A percentile compares a stretch with the other conserved stretches of the same genome.
These are phyloP conservation scores for Morpho helenor DNA, from an alignment of 2,888 invertebrate species.

Conservation along the genomic window DNA sequence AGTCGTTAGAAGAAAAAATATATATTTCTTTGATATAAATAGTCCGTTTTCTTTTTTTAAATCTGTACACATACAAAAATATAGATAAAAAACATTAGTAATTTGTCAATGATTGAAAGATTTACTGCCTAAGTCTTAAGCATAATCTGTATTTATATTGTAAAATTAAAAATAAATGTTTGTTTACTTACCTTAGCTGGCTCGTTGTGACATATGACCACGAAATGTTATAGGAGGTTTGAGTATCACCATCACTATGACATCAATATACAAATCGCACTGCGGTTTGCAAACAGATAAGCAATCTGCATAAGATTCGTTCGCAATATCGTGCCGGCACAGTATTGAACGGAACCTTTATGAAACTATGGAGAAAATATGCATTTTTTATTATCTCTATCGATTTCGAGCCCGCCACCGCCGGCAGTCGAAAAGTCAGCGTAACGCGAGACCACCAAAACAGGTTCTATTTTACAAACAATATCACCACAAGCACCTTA, in stretches of 20 bases:
- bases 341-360: conserved; percentile 59
- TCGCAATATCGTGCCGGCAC: conserved; percentile 42
- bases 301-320: conserved; percentile 33
- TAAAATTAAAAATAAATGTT: conserved; percentile 26
- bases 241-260: conserved; percentile 46
- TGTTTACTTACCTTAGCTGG: conserved; percentile 64
- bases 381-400: conserved; percentile 76
- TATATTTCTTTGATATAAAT: too few species aligned
- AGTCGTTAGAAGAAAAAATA: neutral
- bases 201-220: conserved; percentile 28
- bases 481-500: conserved; percentile 69
- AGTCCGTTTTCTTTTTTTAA: too few species aligned
- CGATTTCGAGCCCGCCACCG: conserved; percentile 54
- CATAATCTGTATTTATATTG: neutral
- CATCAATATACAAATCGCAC: conserved; percentile 37
- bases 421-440: conserved; percentile 34
- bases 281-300: conserved; percentile 33
- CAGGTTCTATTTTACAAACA: conserved; percentile 51
- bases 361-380: conserved; percentile 69
- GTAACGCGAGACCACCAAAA: conserved; percentile 42
- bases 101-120: too few species aligned
- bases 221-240: conserved; percentile 35
- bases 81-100: too few species aligned
- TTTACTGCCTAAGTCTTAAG: too few species aligned
- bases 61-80: too few species aligned